phyloP scores from a whole-genome alignment of 2,888 invertebrate genomes.

The Acanthosepion lycidas region DNA sequence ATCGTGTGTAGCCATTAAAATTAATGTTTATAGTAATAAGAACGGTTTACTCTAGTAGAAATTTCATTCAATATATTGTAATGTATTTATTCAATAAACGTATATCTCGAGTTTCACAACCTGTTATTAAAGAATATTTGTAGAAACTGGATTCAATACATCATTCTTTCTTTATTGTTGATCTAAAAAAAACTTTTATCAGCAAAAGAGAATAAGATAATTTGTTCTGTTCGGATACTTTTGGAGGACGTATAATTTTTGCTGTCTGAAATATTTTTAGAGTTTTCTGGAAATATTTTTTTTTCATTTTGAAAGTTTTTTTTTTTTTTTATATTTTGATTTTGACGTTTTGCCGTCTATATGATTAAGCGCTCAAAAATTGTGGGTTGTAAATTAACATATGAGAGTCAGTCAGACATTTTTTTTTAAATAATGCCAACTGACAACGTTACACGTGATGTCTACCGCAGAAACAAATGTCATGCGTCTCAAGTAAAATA shows the following conservation, averaged over 20 bases:
- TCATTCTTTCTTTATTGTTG: not conserved
- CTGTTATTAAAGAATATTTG: not conserved
- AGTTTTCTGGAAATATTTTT: not conserved
- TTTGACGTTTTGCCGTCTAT: constrained; percentile 33
- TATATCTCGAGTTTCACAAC: not conserved
- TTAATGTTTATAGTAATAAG: no score
- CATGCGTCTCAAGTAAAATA: not conserved
- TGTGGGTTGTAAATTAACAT: constrained; percentile 33
- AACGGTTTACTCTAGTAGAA: no score
- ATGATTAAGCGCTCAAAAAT: constrained; percentile 5
- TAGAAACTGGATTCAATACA: not conserved
- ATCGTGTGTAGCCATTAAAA: no score
- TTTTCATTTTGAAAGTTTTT: not conserved
- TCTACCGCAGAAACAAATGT: not conserved
- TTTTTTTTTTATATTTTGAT: not conserved
- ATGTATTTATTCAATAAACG: no score
- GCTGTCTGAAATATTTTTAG: not conserved
- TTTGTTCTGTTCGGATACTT: not conserved
- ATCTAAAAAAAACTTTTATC: not conserved
- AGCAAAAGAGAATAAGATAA: not conserved
- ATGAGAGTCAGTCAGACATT: not conserved
- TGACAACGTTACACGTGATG: not conserved
- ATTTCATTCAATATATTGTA: no score
- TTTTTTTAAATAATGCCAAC: constrained; percentile 7
- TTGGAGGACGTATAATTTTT: not conserved